phyloP scores from a whole-genome alignment of 1,140 invertebrate species.

The Drosophila orosa region DNA sequence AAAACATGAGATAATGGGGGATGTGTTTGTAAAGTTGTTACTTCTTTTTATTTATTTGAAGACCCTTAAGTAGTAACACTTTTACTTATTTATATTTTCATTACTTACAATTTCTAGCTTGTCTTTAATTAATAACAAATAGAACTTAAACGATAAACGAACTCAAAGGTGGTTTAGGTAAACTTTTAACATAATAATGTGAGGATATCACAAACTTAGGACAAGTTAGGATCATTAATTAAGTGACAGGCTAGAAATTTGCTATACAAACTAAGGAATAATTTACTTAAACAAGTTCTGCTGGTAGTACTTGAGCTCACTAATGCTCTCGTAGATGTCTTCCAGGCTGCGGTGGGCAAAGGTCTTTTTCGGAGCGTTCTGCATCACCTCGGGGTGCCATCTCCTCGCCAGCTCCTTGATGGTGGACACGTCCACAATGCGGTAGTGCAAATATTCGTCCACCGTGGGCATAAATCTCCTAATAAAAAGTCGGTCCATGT shows the following conservation, averaged over 20 bases:
- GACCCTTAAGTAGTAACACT: too few relatives aligned
- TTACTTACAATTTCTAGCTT: too few relatives aligned
- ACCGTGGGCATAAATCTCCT: constrained; percentile 90
- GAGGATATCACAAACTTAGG: too few relatives aligned
- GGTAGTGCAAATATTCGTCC: constrained; percentile 94
- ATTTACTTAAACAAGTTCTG: constrained; percentile 85
- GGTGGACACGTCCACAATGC: constrained; percentile 96
- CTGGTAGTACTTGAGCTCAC: constrained; percentile 92
- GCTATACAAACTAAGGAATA: not conserved
- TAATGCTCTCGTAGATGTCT: constrained; percentile 95
- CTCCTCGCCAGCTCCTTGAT: constrained; percentile 93
- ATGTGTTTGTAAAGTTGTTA: too few relatives aligned
- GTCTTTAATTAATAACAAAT: too few relatives aligned
- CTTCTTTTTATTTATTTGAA: too few relatives aligned
- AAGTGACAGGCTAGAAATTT: too few relatives aligned
- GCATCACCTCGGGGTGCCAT: constrained; percentile 89
- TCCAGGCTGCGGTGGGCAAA: constrained; percentile 90
- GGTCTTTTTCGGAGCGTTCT: constrained; percentile 87
- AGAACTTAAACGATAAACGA: too few relatives aligned
- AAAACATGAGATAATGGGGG: too few relatives aligned
- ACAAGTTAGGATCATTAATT: not conserved
- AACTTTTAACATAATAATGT: not conserved
- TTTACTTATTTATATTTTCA: too few relatives aligned
- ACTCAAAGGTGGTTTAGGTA: too few relatives aligned
- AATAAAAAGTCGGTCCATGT: constrained; percentile 93